Conservation (phyloP, 2,113 vertebrate genomes). For the Sialia sialis region DNA sequence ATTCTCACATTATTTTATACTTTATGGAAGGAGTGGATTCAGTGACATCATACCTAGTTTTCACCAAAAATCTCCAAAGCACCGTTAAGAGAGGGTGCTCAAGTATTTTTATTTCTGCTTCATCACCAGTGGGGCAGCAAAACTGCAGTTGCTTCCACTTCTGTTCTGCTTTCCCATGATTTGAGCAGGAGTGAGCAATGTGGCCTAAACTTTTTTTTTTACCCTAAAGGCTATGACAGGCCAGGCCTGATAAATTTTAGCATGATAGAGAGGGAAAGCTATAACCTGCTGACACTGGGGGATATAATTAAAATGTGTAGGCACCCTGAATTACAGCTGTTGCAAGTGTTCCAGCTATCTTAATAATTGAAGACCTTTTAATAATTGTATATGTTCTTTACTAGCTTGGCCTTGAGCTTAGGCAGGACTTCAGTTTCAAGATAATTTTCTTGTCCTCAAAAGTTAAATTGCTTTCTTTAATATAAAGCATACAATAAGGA, state of each 20-base stretch:
- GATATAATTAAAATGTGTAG: conserved; percentile 44
- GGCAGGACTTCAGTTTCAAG: conserved; percentile 54
- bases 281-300: conserved; percentile 41
- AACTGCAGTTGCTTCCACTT: not conserved
- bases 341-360: not conserved
- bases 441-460: conserved; percentile 63
- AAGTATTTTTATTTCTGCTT: not conserved
- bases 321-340: conserved; percentile 35
- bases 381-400: conserved; percentile 41
- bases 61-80: not conserved
- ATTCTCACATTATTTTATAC: not conserved
- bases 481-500: conserved; percentile 57
- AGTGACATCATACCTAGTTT: not conserved
- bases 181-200: not conserved
- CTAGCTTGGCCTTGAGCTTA: conserved; percentile 43
- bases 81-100: not conserved
- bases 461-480: conserved; percentile 61
- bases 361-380: conserved; percentile 51
- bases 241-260: conserved; percentile 44
- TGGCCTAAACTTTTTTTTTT: not conserved
- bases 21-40: not conserved
- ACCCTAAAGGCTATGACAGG: not conserved
- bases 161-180: not conserved
- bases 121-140: not conserved
- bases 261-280: conserved; percentile 17